Conservation (phyloP, 2,888 invertebrate species). For the Emmelina monodactyla region DNA sequence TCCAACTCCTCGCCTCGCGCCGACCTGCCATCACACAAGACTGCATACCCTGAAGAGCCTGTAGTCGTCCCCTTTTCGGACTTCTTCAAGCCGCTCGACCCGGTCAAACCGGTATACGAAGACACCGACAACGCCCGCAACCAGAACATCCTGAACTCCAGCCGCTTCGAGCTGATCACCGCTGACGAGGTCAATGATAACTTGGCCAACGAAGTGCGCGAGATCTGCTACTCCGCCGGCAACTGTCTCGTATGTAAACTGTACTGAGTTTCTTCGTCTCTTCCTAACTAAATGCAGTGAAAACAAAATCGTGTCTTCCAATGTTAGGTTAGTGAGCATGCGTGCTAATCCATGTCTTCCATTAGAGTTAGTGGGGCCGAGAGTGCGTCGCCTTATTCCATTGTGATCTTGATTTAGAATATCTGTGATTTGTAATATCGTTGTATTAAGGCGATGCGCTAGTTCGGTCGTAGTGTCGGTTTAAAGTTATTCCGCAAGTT, state of each 20-base stretch:
- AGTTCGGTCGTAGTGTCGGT: not conserved
- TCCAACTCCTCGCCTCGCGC: constrained; percentile 47
- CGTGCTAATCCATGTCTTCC: constrained; percentile 45
- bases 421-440: constrained; percentile 29
- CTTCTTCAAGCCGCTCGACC: constrained; percentile 46
- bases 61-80: constrained; percentile 46
- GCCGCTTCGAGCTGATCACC: constrained; percentile 44
- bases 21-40: constrained; percentile 58
- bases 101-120: constrained; percentile 49
- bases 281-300: constrained; percentile 33
- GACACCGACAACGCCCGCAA: constrained; percentile 54
- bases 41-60: constrained; percentile 51
- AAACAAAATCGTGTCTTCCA: constrained; percentile 66
- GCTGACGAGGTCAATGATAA: constrained; percentile 63
- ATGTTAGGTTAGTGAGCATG: constrained; percentile 41
- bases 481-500: constrained; percentile 44
- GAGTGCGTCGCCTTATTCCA: constrained; percentile 8
- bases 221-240: constrained; percentile 55
- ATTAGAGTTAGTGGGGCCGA: constrained; percentile 53
- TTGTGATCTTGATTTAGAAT: constrained; percentile 20
- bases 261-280: constrained; percentile 34
- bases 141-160: constrained; percentile 47
- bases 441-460: constrained; percentile 17
- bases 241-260: constrained; percentile 57
- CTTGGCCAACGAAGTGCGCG: constrained; percentile 65